Percentiles rank a stretch among this genome's conserved stretches.
Evolutionary conservation across 2,113 vertebrate species (phyloP).

Genomic region (Boulengeromyrus knoepffleri): DNA sequence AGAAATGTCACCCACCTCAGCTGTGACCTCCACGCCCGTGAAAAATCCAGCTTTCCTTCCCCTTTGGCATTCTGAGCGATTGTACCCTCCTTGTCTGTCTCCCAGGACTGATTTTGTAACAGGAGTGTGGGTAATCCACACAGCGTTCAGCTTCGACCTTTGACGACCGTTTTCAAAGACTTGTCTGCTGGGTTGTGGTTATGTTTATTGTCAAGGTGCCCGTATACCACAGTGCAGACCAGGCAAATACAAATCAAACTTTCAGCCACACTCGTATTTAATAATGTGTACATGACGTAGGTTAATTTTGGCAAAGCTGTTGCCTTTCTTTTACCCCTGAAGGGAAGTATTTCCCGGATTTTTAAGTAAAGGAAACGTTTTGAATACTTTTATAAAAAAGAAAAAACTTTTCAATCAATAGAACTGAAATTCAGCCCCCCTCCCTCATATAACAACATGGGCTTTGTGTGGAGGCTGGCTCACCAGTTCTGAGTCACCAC

Average conservation of each 20-base stretch:
- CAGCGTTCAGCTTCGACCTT: not conserved
- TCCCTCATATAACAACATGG: too few relatives aligned
- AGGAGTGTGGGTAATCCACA: not conserved
- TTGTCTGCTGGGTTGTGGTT: not conserved
- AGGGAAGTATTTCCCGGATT: not conserved
- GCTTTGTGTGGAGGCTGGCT: not conserved
- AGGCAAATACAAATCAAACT: not conserved
- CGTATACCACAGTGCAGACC: not conserved
- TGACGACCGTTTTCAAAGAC: not conserved
- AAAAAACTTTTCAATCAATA: slow-evolving; percentile 11
- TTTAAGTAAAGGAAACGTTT: not conserved
- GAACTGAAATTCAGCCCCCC: not conserved
- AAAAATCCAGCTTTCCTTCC: not conserved
- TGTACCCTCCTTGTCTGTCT: not conserved
- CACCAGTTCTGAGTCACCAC: not conserved
- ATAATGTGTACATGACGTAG: not conserved
- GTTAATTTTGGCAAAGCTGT: not conserved
- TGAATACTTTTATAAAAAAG: not conserved
- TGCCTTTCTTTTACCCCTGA: not conserved
- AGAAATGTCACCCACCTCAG: not conserved
- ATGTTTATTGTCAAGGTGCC: not conserved
- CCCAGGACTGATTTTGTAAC: not conserved
- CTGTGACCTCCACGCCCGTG: not conserved
- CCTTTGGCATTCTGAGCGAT: not conserved
- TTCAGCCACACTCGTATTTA: not conserved